phyloP scores from a whole-genome alignment of 2,113 vertebrate genomes.

The Tachycineta bicolor region DNA sequence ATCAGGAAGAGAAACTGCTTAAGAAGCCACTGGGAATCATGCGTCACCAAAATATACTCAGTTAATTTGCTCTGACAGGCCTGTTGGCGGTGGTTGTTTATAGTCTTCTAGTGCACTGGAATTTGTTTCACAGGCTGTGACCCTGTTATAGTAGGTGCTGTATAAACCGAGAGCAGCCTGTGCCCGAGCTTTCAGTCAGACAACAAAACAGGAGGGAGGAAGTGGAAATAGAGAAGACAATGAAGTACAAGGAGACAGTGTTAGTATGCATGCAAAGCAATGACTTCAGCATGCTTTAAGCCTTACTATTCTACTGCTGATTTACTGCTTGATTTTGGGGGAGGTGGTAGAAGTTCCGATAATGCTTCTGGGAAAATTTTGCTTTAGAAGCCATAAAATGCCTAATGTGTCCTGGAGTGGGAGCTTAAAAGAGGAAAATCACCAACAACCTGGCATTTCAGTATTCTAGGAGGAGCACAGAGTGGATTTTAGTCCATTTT shows the following conservation, averaged over 20 bases:
- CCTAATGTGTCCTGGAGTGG: not conserved
- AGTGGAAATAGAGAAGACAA: not conserved
- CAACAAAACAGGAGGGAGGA: not conserved
- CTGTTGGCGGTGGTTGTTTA: not conserved
- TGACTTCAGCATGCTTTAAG: not conserved
- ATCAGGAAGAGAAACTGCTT: not conserved
- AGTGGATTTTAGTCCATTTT: not conserved
- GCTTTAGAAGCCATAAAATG: not conserved
- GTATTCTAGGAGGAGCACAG: not conserved
- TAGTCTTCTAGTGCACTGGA: not conserved
- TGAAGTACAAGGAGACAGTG: not conserved
- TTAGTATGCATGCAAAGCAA: not conserved
- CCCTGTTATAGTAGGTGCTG: not conserved
- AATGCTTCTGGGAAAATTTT: not conserved
- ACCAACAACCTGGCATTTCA: not conserved
- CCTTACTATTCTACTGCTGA: not conserved
- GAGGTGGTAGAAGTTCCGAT: not conserved
- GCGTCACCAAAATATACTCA: not conserved
- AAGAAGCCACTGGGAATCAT: not conserved
- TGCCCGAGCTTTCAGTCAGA: not conserved
- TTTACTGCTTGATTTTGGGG: not conserved
- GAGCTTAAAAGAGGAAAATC: not conserved
- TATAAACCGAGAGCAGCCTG: not conserved
- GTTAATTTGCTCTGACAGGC: constrained; percentile 14
- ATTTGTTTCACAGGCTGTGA: constrained; percentile 4